phyloP scores from a whole-genome alignment of 2,888 invertebrate species.

The Apotomis turbidana region DNA sequence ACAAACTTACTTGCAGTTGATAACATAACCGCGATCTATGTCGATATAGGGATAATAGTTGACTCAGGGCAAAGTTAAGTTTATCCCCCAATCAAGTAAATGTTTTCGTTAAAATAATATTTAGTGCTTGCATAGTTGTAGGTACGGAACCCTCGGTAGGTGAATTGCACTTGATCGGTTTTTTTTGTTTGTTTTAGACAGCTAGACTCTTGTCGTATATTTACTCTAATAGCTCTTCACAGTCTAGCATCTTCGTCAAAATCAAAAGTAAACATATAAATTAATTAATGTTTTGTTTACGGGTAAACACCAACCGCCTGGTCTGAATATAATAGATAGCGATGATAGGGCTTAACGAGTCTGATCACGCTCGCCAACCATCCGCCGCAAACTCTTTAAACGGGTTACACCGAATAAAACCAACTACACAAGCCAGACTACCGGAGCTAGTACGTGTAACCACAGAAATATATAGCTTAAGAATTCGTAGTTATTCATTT shows the following conservation, averaged over 20 bases:
- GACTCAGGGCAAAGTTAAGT: no score
- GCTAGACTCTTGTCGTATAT: neutral
- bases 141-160: no score
- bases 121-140: no score
- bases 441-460: neutral
- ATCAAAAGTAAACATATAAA: constrained; percentile 7
- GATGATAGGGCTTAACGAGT: constrained; percentile 9
- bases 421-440: neutral
- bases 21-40: no score
- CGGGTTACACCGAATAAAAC: constrained; percentile 3
- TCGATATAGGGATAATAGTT: no score
- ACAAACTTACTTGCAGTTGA: no score
- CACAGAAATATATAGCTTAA: neutral
- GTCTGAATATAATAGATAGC: constrained; percentile 9
- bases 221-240: neutral
- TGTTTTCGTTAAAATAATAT: no score
- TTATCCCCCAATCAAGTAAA: no score
- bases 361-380: constrained; percentile 6
- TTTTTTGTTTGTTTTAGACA: no score
- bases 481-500: neutral
- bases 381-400: constrained; percentile 3
- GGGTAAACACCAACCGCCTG: constrained; percentile 7
- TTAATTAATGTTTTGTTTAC: constrained; percentile 16
- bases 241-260: neutral
- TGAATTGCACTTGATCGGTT: no score